Percentiles rank a stretch among this genome's conserved stretches.
phyloP scores from a whole-genome alignment of 1,140 invertebrate genomes.

The Tetramorium parvispinum region DNA sequence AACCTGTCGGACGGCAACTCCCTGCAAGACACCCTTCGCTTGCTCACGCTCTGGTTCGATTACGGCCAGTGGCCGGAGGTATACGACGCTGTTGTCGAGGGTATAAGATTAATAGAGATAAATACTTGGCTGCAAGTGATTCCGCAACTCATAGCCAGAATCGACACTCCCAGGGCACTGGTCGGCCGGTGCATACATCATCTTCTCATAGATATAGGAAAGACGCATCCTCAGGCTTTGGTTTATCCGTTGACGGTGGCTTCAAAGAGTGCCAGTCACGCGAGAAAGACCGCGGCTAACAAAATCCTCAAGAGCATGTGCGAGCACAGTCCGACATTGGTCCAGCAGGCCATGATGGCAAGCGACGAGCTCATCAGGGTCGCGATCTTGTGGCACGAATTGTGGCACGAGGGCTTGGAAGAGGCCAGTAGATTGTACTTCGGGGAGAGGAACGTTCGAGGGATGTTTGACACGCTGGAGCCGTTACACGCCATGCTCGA shows the following conservation, averaged over 20 bases:
- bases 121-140: constrained; percentile 99
- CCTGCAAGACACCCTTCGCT: constrained; percentile 98
- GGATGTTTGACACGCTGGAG: constrained; percentile 98
- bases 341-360: constrained; percentile 97
- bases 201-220: constrained; percentile 97
- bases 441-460: constrained; percentile 96
- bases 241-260: constrained; percentile 99
- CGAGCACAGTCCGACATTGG: constrained; percentile 96
- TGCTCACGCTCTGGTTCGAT: constrained; percentile 98
- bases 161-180: constrained; percentile 95
- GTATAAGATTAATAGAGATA: constrained; percentile 96
- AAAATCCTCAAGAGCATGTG: constrained; percentile 98
- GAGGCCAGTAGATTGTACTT: constrained; percentile 98
- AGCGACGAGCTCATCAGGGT: constrained; percentile 99
- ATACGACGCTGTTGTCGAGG: constrained; percentile 96
- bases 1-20: constrained; percentile 96
- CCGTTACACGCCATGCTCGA: constrained; percentile 98
- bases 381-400: constrained; percentile 99
- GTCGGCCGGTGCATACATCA: constrained; percentile 97
- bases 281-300: constrained; percentile 95
- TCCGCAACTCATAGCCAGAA: constrained; percentile 98
- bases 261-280: constrained; percentile 95
- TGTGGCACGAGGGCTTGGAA: constrained; percentile 99
- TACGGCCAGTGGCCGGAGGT: constrained; percentile 97
- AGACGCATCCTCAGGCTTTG: constrained; percentile 94